Evolutionary conservation across 2,113 vertebrate species (phyloP).

Genomic region (Petrocephalus microphthalmus): DNA sequence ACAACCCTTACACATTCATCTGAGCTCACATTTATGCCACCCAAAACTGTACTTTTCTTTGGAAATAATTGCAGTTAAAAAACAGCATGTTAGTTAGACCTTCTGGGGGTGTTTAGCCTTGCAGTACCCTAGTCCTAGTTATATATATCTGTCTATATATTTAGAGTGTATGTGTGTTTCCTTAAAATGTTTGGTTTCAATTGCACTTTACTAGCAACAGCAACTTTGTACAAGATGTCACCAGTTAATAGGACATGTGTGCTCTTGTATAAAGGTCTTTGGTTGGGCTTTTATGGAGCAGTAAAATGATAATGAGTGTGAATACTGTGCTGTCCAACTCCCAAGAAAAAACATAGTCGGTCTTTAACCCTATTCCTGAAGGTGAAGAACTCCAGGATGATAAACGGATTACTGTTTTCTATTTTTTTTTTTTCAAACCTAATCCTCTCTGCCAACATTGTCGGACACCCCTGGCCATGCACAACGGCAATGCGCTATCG

Average conservation of each 20-base stretch:
- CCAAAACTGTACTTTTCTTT: background rate
- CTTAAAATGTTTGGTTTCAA: constrained; percentile 38
- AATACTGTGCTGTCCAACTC: constrained; percentile 45
- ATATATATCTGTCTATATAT: no score
- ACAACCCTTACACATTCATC: background rate
- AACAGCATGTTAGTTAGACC: background rate
- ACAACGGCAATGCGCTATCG: background rate
- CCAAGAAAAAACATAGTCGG: constrained; percentile 28
- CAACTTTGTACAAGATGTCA: constrained; percentile 58
- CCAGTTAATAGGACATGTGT: constrained; percentile 54
- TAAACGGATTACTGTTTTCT: constrained; percentile 48
- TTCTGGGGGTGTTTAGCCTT: background rate
- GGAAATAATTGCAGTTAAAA: background rate
- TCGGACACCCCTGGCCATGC: background rate
- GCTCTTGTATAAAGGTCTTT: constrained; percentile 54
- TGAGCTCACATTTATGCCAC: background rate
- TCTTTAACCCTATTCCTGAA: constrained; percentile 30
- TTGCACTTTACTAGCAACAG: constrained; percentile 45
- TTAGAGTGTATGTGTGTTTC: constrained; percentile 35
- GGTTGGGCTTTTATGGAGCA: constrained; percentile 54
- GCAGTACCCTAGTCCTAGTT: no score
- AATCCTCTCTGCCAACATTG: constrained; percentile 29
- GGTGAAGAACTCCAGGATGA: constrained; percentile 42
- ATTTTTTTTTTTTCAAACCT: constrained; percentile 40
- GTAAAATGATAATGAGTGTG: constrained; percentile 58